Evolutionary conservation across 2,888 invertebrate genomes (phyloP).

Genomic region (Dromius quadrimaculatus): DNA sequence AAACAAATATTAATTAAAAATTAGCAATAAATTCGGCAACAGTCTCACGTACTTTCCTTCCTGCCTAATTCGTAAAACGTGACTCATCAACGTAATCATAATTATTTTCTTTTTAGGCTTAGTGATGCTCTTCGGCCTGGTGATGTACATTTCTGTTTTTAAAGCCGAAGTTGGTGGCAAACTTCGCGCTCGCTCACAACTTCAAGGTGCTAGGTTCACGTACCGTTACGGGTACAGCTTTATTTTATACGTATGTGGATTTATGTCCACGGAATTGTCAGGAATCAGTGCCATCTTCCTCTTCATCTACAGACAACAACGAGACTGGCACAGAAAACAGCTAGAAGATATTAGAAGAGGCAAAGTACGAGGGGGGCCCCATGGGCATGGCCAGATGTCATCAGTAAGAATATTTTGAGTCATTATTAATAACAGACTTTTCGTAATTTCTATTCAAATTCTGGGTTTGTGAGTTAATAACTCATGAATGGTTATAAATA

Average conservation of each 20-base stretch:
- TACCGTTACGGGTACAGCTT: slow-evolving; percentile 92
- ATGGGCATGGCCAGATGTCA: slow-evolving; percentile 60
- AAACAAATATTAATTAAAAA: no score
- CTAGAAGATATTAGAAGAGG: slow-evolving; percentile 69
- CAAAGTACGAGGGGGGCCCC: slow-evolving; percentile 66
- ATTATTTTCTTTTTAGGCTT: slow-evolving; percentile 74
- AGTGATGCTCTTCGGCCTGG: slow-evolving; percentile 89
- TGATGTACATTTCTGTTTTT: slow-evolving; percentile 93
- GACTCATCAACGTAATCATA: slow-evolving; percentile 39
- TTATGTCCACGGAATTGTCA: slow-evolving; percentile 85
- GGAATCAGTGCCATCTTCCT: slow-evolving; percentile 89
- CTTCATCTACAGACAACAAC: slow-evolving; percentile 84
- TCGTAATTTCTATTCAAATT: no score
- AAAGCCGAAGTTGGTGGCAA: slow-evolving; percentile 92
- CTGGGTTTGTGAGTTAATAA: no score
- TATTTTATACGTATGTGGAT: slow-evolving; percentile 86
- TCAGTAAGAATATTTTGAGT: no score
- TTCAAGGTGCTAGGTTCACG: slow-evolving; percentile 83
- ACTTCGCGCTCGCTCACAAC: slow-evolving; percentile 81
- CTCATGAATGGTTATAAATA: no score
- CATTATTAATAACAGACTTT: no score
- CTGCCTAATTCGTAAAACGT: no score
- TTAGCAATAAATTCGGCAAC: no score
- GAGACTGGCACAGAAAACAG: slow-evolving; percentile 69
- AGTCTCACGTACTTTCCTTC: no score